A percentile compares a stretch with the other conserved stretches of the same genome.
These are phyloP conservation scores for Neodiprion virginianus DNA, from an alignment of 1,140 invertebrate genomes.

Conservation along the genomic window DNA sequence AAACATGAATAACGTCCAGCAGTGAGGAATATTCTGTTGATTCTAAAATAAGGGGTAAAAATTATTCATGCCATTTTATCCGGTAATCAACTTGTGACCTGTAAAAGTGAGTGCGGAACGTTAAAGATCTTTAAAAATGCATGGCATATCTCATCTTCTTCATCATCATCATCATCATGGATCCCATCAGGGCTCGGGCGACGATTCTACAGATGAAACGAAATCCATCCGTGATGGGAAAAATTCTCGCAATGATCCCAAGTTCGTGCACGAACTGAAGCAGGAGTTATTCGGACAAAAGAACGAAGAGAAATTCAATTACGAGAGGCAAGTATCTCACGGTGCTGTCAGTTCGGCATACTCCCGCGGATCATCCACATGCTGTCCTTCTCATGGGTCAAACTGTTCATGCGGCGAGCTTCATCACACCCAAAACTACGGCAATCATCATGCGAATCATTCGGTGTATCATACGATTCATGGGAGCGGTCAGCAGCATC, in stretches of 20 bases:
- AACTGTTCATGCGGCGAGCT: constrained; percentile 44
- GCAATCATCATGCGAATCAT: constrained; percentile 35
- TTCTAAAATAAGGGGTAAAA: no score
- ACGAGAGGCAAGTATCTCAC: constrained; percentile 41
- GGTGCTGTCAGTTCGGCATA: constrained; percentile 55
- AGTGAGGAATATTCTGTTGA: no score
- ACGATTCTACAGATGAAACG: constrained; percentile 15
- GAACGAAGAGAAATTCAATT: neutral
- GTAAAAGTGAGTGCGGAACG: no score
- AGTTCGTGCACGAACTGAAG: constrained; percentile 41
- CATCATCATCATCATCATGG: constrained; percentile 37
- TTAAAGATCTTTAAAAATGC: constrained; percentile 37
- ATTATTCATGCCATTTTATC: no score
- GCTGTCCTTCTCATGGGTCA: constrained; percentile 44
- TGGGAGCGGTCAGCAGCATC: constrained; percentile 40
- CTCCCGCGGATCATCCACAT: constrained; percentile 46
- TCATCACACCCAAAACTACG: constrained; percentile 22
- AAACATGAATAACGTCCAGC: no score
- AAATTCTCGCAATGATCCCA: constrained; percentile 39
- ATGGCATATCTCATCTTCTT: constrained; percentile 48
- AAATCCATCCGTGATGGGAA: constrained; percentile 32
- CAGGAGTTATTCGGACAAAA: neutral
- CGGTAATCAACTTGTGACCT: no score
- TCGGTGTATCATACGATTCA: constrained; percentile 49
- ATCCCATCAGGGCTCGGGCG: constrained; percentile 32